phyloP scores from a whole-genome alignment of 2,888 invertebrate species.

The Hyalella azteca region DNA sequence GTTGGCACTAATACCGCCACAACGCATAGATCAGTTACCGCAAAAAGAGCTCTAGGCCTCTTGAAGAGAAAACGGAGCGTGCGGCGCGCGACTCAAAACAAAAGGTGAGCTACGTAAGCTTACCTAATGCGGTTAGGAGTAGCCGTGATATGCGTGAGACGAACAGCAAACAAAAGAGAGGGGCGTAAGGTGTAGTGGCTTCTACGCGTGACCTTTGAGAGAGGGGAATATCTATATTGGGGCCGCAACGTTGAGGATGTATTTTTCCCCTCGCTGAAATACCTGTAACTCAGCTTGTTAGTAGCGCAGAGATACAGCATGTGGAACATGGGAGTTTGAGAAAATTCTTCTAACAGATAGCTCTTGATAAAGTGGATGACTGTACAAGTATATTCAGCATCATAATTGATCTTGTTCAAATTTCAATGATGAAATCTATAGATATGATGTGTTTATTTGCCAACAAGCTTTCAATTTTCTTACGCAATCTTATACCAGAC shows the following conservation, averaged over 20 bases:
- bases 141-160: conserved; percentile 20
- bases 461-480: no score
- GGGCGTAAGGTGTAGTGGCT: background rate
- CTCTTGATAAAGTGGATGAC: no score
- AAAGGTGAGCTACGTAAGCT: conserved; percentile 8
- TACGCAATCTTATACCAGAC: no score
- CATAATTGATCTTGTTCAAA: no score
- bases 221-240: background rate
- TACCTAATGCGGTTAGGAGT: conserved; percentile 14
- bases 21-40: conserved; percentile 25
- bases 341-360: no score
- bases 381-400: no score
- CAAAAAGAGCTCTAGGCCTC: conserved; percentile 24
- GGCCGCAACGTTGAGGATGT: no score
- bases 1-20: background rate
- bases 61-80: conserved; percentile 26
- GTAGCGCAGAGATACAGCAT: no score
- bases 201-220: conserved; percentile 10
- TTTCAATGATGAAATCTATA: no score
- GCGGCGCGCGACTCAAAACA: conserved; percentile 2
- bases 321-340: no score
- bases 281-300: background rate
- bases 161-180: background rate
- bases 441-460: no score
- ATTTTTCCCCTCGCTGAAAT: background rate